phyloP scores from a whole-genome alignment of 2,888 invertebrate genomes.

The Asteroscopus sphinx region DNA sequence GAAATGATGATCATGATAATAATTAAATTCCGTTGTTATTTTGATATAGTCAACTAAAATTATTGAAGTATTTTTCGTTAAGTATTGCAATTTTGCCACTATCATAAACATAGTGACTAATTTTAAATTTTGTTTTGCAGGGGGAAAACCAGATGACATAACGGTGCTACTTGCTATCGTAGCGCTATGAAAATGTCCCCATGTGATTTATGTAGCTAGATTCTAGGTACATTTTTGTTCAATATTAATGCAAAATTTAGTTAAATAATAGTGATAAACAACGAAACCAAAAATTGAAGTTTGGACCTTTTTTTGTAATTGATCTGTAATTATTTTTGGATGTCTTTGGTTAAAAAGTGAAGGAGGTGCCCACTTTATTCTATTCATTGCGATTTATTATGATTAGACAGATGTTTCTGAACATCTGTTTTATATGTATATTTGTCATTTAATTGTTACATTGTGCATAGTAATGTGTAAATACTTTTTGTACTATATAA shows the following conservation, averaged over 20 bases:
- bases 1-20: too few relatives aligned
- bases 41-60: too few relatives aligned
- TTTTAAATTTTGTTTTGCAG: constrained; percentile 88
- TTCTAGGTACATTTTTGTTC: constrained; percentile 74
- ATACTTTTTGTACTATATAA: constrained; percentile 53
- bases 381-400: constrained; percentile 35
- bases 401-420: constrained; percentile 33
- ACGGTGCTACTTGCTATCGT: constrained; percentile 98
- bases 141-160: constrained; percentile 99
- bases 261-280: constrained; percentile 74
- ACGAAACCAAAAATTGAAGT: constrained; percentile 77
- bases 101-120: constrained; percentile 46
- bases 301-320: constrained; percentile 48
- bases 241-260: constrained; percentile 73
- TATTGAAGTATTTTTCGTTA: too few relatives aligned
- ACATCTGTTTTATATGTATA: constrained; percentile 49
- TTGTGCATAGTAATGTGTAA: constrained; percentile 56
- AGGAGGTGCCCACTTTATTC: constrained; percentile 55
- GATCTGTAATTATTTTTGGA: constrained; percentile 43
- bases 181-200: constrained; percentile 91
- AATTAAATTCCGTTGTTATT: too few relatives aligned
- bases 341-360: constrained; percentile 42
- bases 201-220: constrained; percentile 77
- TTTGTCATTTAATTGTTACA: constrained; percentile 47
- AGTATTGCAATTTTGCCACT: too few relatives aligned